Base-by-base conservation (phyloP, 1,140 invertebrate species). In the Euwallacea fornicatus region DNA sequence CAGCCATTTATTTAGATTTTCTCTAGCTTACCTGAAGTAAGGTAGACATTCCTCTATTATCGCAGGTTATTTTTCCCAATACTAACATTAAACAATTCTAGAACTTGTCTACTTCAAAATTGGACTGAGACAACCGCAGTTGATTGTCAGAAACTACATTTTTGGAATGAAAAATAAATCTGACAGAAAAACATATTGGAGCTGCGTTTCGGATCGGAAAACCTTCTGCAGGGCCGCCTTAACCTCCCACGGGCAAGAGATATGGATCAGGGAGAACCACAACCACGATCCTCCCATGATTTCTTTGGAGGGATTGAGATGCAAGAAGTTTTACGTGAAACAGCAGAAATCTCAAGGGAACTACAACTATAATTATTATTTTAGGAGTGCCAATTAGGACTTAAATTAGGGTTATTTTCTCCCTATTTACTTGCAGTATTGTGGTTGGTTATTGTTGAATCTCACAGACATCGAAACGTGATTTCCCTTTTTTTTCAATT, bases 21-120 rank as follows among this genome's bases (percentile, higher is more conserved):
- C 4, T 33, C 21, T 4, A 33, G 21, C 21, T 33, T 4, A 33
- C 21, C 21, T 4, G 21, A 33, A 33, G 21, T 33, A 33, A 33
- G 21, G 21, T 33, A 33, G 21, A 33, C 21, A 33, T 33, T 4
- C 21, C 21, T 33, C 4, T 33, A 2, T 33, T 33, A 33, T 33
- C 4, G 21, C 21, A 33, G 4, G 21, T 4, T 4, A 33, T 33
- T 33, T 4, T 33, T 33, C 46, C 13, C 46, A 10, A 50, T 50
- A 11, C 46, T 50, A 50, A 50, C 13, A 11, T 50, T 50, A 10
- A 50, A 50, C 2, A 11, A 50, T 75, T 75, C 71, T 70, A 75
- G 74, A 71, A 13, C 10, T 71, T 2, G 68, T 75, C n/a, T 68
- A 75, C 58, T 71, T 75, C 13, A 58, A 73, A 59, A 65, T 66